phyloP scores from a whole-genome alignment of 2,113 vertebrate genomes.

The Gavia stellata region DNA sequence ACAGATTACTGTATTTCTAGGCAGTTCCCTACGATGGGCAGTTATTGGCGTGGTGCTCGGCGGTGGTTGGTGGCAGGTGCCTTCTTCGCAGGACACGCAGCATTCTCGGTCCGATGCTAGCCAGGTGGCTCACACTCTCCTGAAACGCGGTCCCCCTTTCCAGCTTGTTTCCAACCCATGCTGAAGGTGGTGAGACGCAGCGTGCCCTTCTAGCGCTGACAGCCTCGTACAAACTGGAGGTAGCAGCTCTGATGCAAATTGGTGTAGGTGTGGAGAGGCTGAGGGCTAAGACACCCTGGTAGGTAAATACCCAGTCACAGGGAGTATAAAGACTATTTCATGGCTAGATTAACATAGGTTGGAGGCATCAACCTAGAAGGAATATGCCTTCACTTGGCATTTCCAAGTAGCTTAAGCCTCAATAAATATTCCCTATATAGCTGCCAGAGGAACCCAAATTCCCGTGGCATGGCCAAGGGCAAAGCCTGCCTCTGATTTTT shows the following conservation, averaged over 20 bases:
- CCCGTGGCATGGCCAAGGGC: background rate
- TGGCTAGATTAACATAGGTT: background rate
- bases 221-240: background rate
- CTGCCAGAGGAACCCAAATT: background rate
- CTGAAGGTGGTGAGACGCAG: background rate
- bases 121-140: background rate
- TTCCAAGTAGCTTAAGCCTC: background rate
- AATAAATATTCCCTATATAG: background rate
- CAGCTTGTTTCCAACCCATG: background rate
- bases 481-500: background rate
- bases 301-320: background rate
- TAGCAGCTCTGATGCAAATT: background rate
- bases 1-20: background rate
- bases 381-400: background rate
- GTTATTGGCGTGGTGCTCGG: background rate
- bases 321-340: background rate
- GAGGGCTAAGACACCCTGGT: background rate
- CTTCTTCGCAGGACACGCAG: rapidly evolving
- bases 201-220: background rate
- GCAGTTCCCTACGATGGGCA: background rate
- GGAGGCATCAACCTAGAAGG: background rate
- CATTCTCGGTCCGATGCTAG: rapidly evolving
- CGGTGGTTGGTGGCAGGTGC: background rate
- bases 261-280: background rate
- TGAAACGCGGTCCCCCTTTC: background rate